A percentile compares a stretch with the other conserved stretches of the same genome.
Conservation (phyloP, 37 sponge, comb jelly and placozoan genomes). For the Spongilla lacustris region DNA sequence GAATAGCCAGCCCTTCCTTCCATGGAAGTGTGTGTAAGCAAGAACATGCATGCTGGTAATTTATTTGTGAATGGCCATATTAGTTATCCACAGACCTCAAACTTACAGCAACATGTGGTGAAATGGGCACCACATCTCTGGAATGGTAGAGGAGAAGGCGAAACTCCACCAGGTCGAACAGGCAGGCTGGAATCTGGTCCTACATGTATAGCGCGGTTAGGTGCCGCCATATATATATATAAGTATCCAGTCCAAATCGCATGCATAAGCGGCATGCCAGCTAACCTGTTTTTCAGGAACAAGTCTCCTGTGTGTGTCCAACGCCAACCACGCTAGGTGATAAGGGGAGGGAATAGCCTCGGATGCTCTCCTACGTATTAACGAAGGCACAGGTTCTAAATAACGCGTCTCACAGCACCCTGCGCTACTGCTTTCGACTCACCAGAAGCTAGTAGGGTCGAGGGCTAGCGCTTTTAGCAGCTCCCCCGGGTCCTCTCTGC, state of each 20-base stretch:
- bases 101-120: slow-evolving; percentile 55
- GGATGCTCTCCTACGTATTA: slow-evolving; percentile 57
- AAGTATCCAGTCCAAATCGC: too few relatives aligned
- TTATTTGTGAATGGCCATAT: too few relatives aligned
- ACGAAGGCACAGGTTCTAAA: background rate
- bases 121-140: slow-evolving; percentile 16
- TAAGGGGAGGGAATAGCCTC: slow-evolving; percentile 67
- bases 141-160: slow-evolving; percentile 54
- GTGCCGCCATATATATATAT: background rate
- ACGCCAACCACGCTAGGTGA: slow-evolving; percentile 71
- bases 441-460: slow-evolving; percentile 60
- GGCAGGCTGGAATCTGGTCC: slow-evolving; percentile 42
- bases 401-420: background rate
- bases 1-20: too few relatives aligned
- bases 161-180: slow-evolving; percentile 47
- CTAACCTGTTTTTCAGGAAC: slow-evolving; percentile 42
- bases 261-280: too few relatives aligned
- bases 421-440: background rate
- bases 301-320: slow-evolving; percentile 36
- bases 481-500: slow-evolving; percentile 31
- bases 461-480: slow-evolving; percentile 54
- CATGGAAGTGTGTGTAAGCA: too few relatives aligned
- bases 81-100: too few relatives aligned
- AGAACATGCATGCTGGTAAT: too few relatives aligned
- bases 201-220: too few relatives aligned